phyloP scores from a whole-genome alignment of 2,888 invertebrate species.

The Liopterus haemorrhoidalis region DNA sequence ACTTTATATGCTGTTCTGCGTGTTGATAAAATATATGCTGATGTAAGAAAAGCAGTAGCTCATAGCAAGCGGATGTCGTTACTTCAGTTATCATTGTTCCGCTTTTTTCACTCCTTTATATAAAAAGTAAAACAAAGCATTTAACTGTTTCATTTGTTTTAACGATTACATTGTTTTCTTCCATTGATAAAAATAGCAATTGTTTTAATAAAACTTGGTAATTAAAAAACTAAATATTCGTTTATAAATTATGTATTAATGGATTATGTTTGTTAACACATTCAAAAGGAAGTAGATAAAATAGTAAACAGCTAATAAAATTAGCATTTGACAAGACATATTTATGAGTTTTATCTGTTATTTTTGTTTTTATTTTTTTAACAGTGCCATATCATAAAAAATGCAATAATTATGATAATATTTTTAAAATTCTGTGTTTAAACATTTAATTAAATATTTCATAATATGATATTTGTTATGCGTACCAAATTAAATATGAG shows the following conservation, averaged over 20 bases:
- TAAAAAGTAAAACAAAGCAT: slow-evolving; percentile 19
- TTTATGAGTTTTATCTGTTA: too few species aligned
- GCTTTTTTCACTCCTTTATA: not conserved
- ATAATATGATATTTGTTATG: too few species aligned
- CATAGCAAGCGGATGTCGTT: slow-evolving; percentile 23
- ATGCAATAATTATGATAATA: too few species aligned
- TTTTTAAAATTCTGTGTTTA: too few species aligned
- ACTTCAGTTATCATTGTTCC: slow-evolving; percentile 13
- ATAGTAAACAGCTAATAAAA: not conserved
- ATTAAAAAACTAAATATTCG: slow-evolving; percentile 5
- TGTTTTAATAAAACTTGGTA: slow-evolving; percentile 1
- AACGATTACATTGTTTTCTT: slow-evolving; percentile 21
- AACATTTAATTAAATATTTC: too few species aligned
- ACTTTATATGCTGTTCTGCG: too few species aligned
- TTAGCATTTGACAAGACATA: not conserved
- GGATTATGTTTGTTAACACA: too few species aligned
- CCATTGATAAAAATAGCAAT: slow-evolving; percentile 10
- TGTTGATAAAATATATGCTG: too few species aligned
- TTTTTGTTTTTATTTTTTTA: too few species aligned
- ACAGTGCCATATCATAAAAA: too few species aligned
- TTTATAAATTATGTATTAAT: slow-evolving; percentile 5
- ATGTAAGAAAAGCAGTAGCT: too few species aligned
- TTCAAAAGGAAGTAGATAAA: not conserved
- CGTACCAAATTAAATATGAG: too few species aligned
- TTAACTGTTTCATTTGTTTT: slow-evolving; percentile 24